Conservation (phyloP, 2,113 vertebrate genomes). For the sheep (Ovis aries) region DNA sequence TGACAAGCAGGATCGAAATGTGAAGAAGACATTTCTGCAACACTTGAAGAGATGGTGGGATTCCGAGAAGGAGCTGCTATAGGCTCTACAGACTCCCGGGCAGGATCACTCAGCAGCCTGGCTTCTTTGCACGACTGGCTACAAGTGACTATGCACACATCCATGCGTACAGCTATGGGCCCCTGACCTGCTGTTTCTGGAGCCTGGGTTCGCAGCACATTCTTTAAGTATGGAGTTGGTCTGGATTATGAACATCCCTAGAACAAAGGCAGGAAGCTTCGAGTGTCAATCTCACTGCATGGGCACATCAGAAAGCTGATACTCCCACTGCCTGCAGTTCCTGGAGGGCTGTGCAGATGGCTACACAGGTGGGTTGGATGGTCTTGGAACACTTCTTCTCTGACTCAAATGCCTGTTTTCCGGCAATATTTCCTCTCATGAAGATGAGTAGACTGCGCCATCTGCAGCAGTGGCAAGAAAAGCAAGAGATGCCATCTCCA, state of each 20-base stretch:
- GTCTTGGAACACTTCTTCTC: conserved; percentile 70
- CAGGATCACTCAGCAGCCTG: conserved; percentile 58
- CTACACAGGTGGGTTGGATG: conserved; percentile 85
- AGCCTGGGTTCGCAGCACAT: conserved; percentile 71
- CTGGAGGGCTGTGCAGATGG: conserved; percentile 75
- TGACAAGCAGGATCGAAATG: conserved; percentile 89
- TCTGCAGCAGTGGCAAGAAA: background rate
- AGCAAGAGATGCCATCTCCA: background rate
- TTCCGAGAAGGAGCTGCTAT: conserved; percentile 86
- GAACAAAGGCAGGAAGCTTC: conserved; percentile 69
- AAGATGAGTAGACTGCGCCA: background rate
- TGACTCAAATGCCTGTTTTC: conserved; percentile 77
- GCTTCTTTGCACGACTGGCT: conserved; percentile 74
- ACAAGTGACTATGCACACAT: conserved; percentile 71
- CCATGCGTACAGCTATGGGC: conserved; percentile 79
- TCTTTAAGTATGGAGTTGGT: conserved; percentile 79
- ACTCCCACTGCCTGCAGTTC: conserved; percentile 62
- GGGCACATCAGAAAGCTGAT: conserved; percentile 76
- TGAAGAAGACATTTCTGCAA: conserved; percentile 94
- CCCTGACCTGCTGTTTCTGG: conserved; percentile 77
- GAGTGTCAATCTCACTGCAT: conserved; percentile 50
- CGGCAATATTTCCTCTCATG: conserved; percentile 11
- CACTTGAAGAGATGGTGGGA: conserved; percentile 89
- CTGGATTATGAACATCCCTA: conserved; percentile 82
- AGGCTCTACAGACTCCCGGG: conserved; percentile 84